Evolutionary conservation across 1,140 invertebrate genomes (phyloP), one percentile per base, ranked within the genome.

Genomic region (Brachionus rotundiformis): DNA sequence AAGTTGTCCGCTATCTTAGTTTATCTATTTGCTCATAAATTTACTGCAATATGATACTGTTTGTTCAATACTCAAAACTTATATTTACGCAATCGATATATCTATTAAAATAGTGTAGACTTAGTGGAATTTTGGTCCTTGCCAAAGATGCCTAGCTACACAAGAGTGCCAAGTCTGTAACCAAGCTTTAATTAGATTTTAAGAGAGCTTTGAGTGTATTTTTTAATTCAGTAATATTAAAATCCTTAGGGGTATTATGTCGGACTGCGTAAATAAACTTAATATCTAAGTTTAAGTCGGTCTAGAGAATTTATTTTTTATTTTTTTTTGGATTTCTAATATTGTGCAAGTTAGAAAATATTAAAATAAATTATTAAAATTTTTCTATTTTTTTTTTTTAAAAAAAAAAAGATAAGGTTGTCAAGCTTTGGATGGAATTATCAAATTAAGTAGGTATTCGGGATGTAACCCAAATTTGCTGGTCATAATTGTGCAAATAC

Each of bases 401-500:
- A n/a, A n/a, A n/a, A n/a, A n/a, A n/a, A n/a, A 19, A 19, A 54
- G 47, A 54, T 54, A 54, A 54, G 47, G 47, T 54, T 54, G 47
- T 54, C 47, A 25, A 54, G 47, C 23, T 54, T 54, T 54, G 47
- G 47, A 54, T 54, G 47, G 47, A 54, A 54, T 54, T 54, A 54
- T 54, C 47, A 54, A 54, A 54, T 25, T 54, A 25, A 54, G 47
- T 54, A 54, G 47, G 47, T 54, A 54, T 54, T 54, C 47, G 47
- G 23, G 47, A 16, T 54, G 47, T 54, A 54, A 68, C 29, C 29
- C 16, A 36, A 33, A 68, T 33, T 68, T 23, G 6, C 16, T 33
- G 16, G n/a, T 33, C 29, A 39, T 33, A 68, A n/a, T 68, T 68
- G 29, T 68, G 63, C 33, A 68, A 68, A 68, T 68, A 68, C 63